Conservation (phyloP, 2,888 invertebrate genomes). For the Drosophila buzzatii region DNA sequence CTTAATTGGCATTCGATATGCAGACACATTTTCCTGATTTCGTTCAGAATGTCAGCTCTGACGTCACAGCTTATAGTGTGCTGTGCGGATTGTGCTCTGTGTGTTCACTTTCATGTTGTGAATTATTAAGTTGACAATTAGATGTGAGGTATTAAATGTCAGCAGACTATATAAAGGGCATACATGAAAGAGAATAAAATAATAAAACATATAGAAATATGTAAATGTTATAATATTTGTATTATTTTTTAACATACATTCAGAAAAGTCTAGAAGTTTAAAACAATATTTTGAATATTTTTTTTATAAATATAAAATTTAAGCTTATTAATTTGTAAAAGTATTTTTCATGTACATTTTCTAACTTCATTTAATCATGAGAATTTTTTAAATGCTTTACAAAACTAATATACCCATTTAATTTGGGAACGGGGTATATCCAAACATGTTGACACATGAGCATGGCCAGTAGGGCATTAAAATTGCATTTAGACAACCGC, state of each 20-base stretch:
- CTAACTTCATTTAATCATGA: too few species aligned
- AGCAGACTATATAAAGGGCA: not conserved
- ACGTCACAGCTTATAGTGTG: conserved; percentile 22
- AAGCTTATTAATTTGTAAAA: too few species aligned
- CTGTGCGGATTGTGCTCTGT: not conserved
- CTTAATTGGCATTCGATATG: conserved; percentile 24
- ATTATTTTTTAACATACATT: too few species aligned
- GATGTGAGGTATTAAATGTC: not conserved
- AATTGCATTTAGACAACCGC: conserved; percentile 17
- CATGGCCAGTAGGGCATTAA: conserved; percentile 4
- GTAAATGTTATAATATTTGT: not conserved
- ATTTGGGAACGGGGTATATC: too few species aligned
- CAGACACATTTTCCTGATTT: conserved; percentile 4
- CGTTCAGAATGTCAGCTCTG: conserved; percentile 10
- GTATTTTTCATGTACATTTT: too few species aligned
- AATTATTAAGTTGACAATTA: conserved; percentile 1
- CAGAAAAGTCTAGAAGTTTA: too few species aligned
- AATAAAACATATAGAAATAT: too few species aligned
- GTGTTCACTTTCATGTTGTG: not conserved
- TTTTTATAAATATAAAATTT: too few species aligned
- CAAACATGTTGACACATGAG: not conserved
- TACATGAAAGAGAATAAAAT: not conserved
- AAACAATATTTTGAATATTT: too few species aligned
- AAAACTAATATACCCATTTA: not conserved
- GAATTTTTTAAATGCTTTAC: too few species aligned